Evolutionary conservation across 2,113 vertebrate species (phyloP), one percentile per base, ranked within the genome.

Genomic region (Dissostichus mawsoni): DNA sequence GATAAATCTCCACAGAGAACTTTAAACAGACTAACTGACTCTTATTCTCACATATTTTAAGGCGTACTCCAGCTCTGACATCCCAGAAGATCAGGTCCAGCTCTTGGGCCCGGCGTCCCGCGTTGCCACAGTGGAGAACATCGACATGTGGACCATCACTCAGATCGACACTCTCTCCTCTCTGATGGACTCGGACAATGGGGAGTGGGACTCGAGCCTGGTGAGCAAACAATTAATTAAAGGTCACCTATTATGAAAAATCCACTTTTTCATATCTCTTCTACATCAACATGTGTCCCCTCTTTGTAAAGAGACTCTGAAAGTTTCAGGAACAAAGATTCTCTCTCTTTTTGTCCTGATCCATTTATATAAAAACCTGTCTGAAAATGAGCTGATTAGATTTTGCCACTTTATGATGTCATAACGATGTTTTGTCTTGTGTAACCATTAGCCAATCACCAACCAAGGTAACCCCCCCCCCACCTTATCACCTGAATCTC

Each of bases 101-200:
- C 10, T 91, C 4, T 81, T 96, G 3, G 90, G 94, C 14, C 20
- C 80, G 4, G 82, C 85, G 12, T 94, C 94, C 18, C 92, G 89
- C 0, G 12, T 68, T 13, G 95, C 94, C 59, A 85, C 90, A 0
- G 0, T 1, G 0, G 58, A 17, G 10, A 84, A 95, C 74, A 86
- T 95, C 78, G 82, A 23, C 75, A 78, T 18, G 41, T 96, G 95
- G 95, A 91, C 0, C 0, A 82, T 96, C 77, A 94, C 87, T 11
- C n/a, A 82, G 72, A 62, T 94, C 3, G 94, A 95, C 86, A 95
- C 95, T 0, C 89, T 96, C 2, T 36, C 91, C 0, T 58, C 91
- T 16, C 57, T 96, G 81, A 93, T 96, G 93, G 55, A 78, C 63
- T 2, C 89, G 0, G 17, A 72, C 0, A 11, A 95, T 0, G 94